These are phyloP conservation scores for Celastrina argiolus DNA, from an alignment of 2,888 invertebrate species.

Conservation along the genomic window DNA sequence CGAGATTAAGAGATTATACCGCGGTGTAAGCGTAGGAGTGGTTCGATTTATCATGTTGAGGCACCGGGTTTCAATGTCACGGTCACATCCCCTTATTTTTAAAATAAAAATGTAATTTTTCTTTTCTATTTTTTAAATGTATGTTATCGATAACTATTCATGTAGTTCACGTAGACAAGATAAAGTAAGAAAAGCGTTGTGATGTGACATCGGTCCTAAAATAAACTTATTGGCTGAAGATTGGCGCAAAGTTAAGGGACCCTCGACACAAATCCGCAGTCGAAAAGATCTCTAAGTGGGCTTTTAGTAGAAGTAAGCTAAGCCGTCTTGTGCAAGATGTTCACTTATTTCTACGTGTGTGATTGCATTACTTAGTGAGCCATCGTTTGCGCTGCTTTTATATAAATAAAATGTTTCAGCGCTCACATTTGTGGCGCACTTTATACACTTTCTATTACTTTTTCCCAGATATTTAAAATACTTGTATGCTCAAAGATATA, in stretches of 20 bases:
- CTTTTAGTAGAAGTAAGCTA: slow-evolving; percentile 74
- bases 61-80: too few species aligned
- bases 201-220: slow-evolving; percentile 45
- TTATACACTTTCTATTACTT: not conserved
- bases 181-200: slow-evolving; percentile 27
- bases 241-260: slow-evolving; percentile 61
- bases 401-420: slow-evolving; percentile 22
- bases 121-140: too few species aligned
- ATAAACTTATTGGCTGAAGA: slow-evolving; percentile 66
- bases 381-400: slow-evolving; percentile 35
- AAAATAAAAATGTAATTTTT: too few species aligned
- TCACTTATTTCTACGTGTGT: slow-evolving; percentile 64
- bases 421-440: not conserved
- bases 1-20: slow-evolving; percentile 12
- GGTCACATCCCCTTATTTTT: too few species aligned
- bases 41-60: too few species aligned
- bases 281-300: slow-evolving; percentile 74
- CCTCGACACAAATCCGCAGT: slow-evolving; percentile 66
- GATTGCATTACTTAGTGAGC: slow-evolving; percentile 52
- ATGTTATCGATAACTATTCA: not conserved
- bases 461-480: not conserved
- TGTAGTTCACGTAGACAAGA: not conserved
- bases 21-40: too few species aligned
- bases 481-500: not conserved
- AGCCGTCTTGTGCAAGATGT: slow-evolving; percentile 70